phyloP scores from a whole-genome alignment of 2,888 invertebrate genomes.

The Plagodis dolabraria region DNA sequence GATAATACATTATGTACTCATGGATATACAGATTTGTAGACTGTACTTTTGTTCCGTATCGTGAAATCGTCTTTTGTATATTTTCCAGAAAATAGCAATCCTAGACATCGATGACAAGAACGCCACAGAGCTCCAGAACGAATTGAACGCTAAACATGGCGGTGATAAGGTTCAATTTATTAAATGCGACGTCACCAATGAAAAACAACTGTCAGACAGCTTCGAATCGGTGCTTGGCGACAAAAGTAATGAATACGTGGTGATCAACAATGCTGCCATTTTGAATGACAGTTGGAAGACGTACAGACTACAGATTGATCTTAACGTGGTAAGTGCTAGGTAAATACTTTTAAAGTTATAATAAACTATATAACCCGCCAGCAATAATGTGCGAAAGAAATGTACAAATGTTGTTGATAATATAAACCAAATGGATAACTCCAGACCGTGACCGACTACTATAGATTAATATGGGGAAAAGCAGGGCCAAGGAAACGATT shows the following conservation, averaged over 20 bases:
- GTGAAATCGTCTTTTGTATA: too few relatives aligned
- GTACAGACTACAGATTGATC: slow-evolving; percentile 43
- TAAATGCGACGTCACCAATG: slow-evolving; percentile 55
- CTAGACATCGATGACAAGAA: slow-evolving; percentile 49
- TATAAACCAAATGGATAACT: too few relatives aligned
- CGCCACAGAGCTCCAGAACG: slow-evolving; percentile 43
- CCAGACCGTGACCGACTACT: too few relatives aligned
- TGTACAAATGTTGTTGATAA: too few relatives aligned
- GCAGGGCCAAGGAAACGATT: too few relatives aligned
- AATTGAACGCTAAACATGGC: slow-evolving; percentile 46
- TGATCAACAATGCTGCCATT: slow-evolving; percentile 54
- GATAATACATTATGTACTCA: too few relatives aligned
- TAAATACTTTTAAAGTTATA: too few relatives aligned
- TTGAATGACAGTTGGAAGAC: slow-evolving; percentile 49
- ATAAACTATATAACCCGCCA: background rate
- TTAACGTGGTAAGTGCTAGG: slow-evolving; percentile 57
- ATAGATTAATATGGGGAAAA: too few relatives aligned
- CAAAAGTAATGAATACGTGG: slow-evolving; percentile 47
- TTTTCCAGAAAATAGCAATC: slow-evolving; percentile 47
- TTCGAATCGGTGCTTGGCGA: slow-evolving; percentile 41
- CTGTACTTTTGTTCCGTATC: too few relatives aligned
- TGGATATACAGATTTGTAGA: too few relatives aligned
- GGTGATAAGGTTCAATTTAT: slow-evolving; percentile 46
- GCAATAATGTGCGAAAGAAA: background rate
- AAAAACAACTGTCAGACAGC: slow-evolving; percentile 43